Percentiles rank a stretch among this genome's conserved stretches.
These are phyloP conservation scores for Eupithecia pulchellata DNA, from an alignment of 2,888 invertebrate species.

Conservation along the genomic window DNA sequence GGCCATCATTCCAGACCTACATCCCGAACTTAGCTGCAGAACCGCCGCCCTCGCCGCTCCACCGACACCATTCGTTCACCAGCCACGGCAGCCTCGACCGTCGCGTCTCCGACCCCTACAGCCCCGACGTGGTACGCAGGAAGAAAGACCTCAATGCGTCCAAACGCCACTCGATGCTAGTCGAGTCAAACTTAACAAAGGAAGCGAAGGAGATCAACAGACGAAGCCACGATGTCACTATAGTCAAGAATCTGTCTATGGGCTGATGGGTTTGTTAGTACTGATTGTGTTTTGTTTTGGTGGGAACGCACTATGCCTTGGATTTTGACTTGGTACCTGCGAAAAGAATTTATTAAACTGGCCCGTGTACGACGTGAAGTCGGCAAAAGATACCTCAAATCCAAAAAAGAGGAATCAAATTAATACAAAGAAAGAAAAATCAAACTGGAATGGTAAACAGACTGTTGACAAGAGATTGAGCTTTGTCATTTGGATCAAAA, in stretches of 20 bases:
- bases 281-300: slow-evolving; percentile 20
- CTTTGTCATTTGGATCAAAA: neutral
- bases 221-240: slow-evolving; percentile 73
- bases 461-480: neutral
- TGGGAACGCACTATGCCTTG: slow-evolving; percentile 34
- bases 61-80: slow-evolving; percentile 68
- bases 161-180: slow-evolving; percentile 78
- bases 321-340: slow-evolving; percentile 6
- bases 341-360: neutral
- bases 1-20: slow-evolving; percentile 82
- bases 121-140: slow-evolving; percentile 73
- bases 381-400: too few species aligned
- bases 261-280: slow-evolving; percentile 64
- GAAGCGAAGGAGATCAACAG: slow-evolving; percentile 74
- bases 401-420: too few species aligned
- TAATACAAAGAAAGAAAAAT: too few species aligned
- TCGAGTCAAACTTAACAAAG: slow-evolving; percentile 71
- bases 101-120: slow-evolving; percentile 76
- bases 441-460: neutral
- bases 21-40: slow-evolving; percentile 69
- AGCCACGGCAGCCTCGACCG: slow-evolving; percentile 62
- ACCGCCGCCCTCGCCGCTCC: slow-evolving; percentile 59
- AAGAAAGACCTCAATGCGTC: slow-evolving; percentile 72
- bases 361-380: too few species aligned
- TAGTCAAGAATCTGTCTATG: slow-evolving; percentile 76